Percentiles rank a stretch among this genome's conserved stretches.
Evolutionary conservation across 2,113 vertebrate genomes (phyloP).

Genomic region (Embiotoca jacksoni): DNA sequence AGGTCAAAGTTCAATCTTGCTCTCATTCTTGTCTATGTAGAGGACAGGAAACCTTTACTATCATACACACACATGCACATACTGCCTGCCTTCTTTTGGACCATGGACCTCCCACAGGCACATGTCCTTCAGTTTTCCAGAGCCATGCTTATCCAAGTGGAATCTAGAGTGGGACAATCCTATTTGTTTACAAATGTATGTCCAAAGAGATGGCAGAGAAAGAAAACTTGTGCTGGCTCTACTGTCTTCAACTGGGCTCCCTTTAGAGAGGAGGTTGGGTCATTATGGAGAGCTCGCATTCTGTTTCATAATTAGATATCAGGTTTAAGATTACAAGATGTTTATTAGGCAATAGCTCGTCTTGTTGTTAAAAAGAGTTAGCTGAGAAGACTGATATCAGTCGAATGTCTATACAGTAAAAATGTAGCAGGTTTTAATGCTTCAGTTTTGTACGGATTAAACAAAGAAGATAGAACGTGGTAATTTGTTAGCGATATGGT

Average conservation of each 20-base stretch:
- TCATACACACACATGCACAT: conserved; percentile 4
- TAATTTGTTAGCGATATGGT: background rate
- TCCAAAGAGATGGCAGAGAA: conserved; percentile 28
- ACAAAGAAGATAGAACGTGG: too few species aligned
- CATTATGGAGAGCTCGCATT: background rate
- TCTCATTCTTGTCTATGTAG: conserved; percentile 47
- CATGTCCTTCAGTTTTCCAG: conserved; percentile 7
- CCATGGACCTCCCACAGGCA: conserved; percentile 21
- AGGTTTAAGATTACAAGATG: background rate
- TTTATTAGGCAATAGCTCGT: background rate
- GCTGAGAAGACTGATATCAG: background rate
- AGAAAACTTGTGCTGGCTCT: background rate
- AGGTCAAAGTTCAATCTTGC: conserved; percentile 51
- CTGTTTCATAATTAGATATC: conserved; percentile 2
- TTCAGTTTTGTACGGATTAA: too few species aligned
- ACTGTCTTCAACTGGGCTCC: conserved; percentile 24
- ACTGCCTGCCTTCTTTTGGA: background rate
- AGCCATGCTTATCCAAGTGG: conserved; percentile 19
- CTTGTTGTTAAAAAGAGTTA: background rate
- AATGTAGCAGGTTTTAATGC: too few species aligned
- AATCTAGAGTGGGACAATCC: conserved; percentile 40
- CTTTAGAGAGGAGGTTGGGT: background rate
- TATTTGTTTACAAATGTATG: conserved; percentile 29
- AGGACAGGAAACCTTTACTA: conserved; percentile 44
- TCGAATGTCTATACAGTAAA: background rate